A percentile compares a stretch with the other conserved stretches of the same genome.
phyloP scores from a whole-genome alignment of 1,140 invertebrate species.

The Steinernema feltiae region DNA sequence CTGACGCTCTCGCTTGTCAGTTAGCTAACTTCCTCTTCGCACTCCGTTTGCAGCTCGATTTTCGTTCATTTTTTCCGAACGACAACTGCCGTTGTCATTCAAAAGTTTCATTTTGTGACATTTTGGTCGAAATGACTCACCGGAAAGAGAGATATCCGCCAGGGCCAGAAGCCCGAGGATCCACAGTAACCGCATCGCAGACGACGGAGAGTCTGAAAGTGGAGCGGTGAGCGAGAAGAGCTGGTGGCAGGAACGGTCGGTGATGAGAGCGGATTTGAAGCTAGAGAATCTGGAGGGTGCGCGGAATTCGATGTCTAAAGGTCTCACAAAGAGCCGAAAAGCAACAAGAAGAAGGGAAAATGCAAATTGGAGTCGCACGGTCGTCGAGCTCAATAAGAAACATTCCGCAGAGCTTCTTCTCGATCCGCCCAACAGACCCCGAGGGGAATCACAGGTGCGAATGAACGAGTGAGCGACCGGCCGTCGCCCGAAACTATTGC shows the following conservation, averaged over 20 bases:
- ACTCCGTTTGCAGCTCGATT: neutral
- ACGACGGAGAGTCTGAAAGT: neutral
- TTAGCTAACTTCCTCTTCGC: neutral
- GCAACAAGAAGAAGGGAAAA: no score
- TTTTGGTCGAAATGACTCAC: neutral
- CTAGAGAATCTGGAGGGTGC: neutral
- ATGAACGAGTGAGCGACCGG: no score
- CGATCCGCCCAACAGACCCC: neutral
- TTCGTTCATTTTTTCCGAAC: neutral
- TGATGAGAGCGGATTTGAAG: no score
- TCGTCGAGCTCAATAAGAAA: neutral
- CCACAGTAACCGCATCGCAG: neutral
- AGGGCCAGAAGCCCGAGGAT: neutral
- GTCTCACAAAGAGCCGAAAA: neutral
- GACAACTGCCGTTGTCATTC: neutral
- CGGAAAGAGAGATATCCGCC: neutral
- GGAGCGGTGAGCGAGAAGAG: neutral
- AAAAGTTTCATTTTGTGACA: neutral
- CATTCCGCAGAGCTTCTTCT: neutral
- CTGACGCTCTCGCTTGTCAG: no score
- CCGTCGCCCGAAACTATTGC: neutral
- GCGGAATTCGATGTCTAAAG: neutral
- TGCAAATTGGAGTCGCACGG: no score
- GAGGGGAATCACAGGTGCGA: neutral
- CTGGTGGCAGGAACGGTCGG: no score